A percentile compares a stretch with the other conserved stretches of the same genome.
These are phyloP conservation scores for Platichthys stellatus DNA, from an alignment of 2,113 vertebrate species.

Conservation along the genomic window DNA sequence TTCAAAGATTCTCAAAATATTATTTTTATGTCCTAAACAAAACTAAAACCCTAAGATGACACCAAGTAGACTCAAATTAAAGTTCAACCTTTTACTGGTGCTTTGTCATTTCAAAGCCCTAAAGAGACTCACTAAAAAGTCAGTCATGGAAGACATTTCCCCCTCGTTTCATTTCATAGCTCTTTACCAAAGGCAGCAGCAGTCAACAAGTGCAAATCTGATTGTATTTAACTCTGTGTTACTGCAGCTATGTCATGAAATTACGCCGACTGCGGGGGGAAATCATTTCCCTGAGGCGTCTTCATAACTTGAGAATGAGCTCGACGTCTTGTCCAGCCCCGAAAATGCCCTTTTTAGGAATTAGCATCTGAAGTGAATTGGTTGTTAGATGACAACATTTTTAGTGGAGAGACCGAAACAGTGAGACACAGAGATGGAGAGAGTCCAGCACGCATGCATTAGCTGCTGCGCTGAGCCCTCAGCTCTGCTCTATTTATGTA, in stretches of 20 bases:
- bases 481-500: conserved; percentile 61
- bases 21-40: too few species aligned
- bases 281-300: conserved; percentile 52
- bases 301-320: conserved; percentile 75
- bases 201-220: conserved; percentile 33
- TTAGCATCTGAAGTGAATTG: conserved; percentile 72
- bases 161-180: conserved; percentile 5
- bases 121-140: conserved; percentile 3
- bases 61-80: too few species aligned
- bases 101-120: too few species aligned
- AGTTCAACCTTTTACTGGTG: too few species aligned
- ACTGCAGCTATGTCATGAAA: conserved; percentile 33
- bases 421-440: conserved; percentile 38
- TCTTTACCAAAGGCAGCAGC: conserved; percentile 41
- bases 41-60: too few species aligned
- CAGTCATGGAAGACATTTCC: conserved; percentile 8
- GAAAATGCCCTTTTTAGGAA: conserved; percentile 81
- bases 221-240: conserved; percentile 61
- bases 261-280: conserved; percentile 45
- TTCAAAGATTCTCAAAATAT: not conserved
- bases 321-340: conserved; percentile 56
- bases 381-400: conserved; percentile 72
- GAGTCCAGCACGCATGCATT: conserved; percentile 58
- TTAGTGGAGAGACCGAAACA: conserved; percentile 48
- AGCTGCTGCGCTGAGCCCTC: conserved; percentile 45